Percentiles rank a stretch among this genome's conserved stretches.
Evolutionary conservation across 2,113 vertebrate species (phyloP).

Genomic region (Zapornia atra): DNA sequence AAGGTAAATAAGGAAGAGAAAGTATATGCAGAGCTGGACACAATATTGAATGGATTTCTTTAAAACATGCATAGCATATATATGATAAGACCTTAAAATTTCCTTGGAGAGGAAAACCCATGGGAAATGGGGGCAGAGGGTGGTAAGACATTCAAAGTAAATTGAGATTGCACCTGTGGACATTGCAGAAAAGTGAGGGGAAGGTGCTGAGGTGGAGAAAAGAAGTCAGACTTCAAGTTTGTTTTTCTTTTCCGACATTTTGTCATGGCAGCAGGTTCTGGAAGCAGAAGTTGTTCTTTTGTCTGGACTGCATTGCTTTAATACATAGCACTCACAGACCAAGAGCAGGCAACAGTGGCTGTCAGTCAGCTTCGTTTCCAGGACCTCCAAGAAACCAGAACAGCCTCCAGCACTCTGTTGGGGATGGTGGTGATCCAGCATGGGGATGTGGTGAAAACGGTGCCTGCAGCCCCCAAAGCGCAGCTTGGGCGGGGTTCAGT

Average conservation of each 20-base stretch:
- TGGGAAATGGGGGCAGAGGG: not conserved
- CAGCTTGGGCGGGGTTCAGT: not conserved
- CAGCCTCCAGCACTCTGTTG: not conserved
- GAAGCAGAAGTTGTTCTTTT: not conserved
- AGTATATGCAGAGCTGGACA: not conserved
- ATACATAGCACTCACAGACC: not conserved
- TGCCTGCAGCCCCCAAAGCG: fast-evolving
- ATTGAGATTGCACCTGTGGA: not conserved
- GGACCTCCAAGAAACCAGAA: not conserved
- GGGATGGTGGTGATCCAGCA: not conserved
- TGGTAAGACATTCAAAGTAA: not conserved
- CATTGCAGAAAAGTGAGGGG: not conserved
- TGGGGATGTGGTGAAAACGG: not conserved
- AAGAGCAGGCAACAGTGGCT: not conserved
- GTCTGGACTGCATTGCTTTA: not conserved
- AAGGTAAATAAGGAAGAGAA: not conserved
- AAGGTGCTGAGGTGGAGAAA: not conserved
- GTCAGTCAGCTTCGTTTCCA: not conserved
- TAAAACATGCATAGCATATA: not conserved
- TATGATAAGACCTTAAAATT: not conserved
- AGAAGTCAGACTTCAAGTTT: not conserved
- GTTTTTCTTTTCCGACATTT: not conserved
- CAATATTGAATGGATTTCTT: not conserved
- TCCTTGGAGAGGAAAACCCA: not conserved
- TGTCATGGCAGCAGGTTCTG: not conserved